These are phyloP conservation scores for Drosophila guanche DNA, from an alignment of 1,140 invertebrate species.

Conservation along the genomic window DNA sequence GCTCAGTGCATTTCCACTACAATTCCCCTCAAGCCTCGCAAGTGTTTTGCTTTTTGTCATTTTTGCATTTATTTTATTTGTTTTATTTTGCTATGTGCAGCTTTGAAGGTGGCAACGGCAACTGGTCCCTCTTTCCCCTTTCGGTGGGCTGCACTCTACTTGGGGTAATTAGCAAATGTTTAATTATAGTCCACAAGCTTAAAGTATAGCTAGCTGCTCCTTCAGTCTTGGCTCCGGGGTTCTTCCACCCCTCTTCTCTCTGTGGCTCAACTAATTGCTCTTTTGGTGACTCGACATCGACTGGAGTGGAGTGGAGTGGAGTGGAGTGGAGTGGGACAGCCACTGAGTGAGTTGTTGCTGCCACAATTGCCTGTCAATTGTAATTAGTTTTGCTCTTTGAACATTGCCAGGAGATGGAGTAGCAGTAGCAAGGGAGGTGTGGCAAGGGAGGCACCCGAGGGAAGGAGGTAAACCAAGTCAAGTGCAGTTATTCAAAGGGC, in stretches of 20 bases:
- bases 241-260: constrained; percentile 1
- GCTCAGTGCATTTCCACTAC: constrained; percentile 6
- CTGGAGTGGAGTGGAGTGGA: constrained; percentile 3
- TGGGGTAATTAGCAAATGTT: constrained; percentile 75
- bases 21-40: constrained; percentile 1
- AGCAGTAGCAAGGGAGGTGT: background rate
- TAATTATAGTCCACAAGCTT: constrained; percentile 69
- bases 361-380: constrained; percentile 81
- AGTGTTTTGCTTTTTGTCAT: constrained; percentile 34
- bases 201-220: constrained; percentile 59
- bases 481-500: constrained; percentile 43
- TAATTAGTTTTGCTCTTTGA: constrained; percentile 81
- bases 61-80: constrained; percentile 26
- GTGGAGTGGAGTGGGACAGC: background rate
- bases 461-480: background rate
- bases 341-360: constrained; percentile 31
- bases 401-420: constrained; percentile 21
- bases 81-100: constrained; percentile 5
- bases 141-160: constrained; percentile 46
- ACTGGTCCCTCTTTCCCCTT: background rate
- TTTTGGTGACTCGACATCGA: constrained; percentile 46
- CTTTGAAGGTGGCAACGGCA: constrained; percentile 39
- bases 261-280: constrained; percentile 77
- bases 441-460: constrained; percentile 18
- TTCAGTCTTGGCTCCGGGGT: constrained; percentile 33